Conservation (phyloP, 2,113 vertebrate species). For the Channa maculata region DNA sequence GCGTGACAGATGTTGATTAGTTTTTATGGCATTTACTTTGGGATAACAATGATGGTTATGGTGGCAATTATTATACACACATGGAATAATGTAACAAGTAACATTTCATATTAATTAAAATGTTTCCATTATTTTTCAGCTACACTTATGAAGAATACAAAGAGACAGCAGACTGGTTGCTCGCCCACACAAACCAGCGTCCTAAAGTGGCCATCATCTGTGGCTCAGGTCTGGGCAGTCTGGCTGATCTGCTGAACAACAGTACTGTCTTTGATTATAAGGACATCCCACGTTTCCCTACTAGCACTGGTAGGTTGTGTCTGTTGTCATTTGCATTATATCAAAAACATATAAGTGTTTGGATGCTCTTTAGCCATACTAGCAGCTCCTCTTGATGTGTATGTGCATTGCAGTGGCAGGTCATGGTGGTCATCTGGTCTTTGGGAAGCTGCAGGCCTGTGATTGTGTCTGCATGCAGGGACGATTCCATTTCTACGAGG, state of each 20-base stretch:
- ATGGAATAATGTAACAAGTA: neutral
- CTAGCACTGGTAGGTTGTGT: conserved; percentile 71
- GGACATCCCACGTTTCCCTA: conserved; percentile 85
- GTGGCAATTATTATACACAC: neutral
- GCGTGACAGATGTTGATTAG: neutral
- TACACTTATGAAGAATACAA: conserved; percentile 79
- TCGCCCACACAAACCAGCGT: conserved; percentile 51
- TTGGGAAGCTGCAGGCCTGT: conserved; percentile 77
- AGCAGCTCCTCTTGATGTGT: conserved; percentile 5
- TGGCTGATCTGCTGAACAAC: conserved; percentile 80
- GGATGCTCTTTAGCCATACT: neutral
- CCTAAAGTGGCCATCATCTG: conserved; percentile 87
- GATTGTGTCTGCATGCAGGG: conserved; percentile 86
- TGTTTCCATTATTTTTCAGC: conserved; percentile 32
- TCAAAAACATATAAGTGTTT: neutral
- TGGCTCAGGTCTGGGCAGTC: conserved; percentile 85
- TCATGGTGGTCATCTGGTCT: conserved; percentile 82
- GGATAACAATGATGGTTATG: neutral
- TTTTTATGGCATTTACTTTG: neutral
- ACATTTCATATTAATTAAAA: neutral
- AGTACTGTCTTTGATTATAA: conserved; percentile 73
- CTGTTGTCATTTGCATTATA: neutral
- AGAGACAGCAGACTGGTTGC: conserved; percentile 82
- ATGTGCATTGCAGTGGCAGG: conserved; percentile 74
- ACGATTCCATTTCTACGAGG: conserved; percentile 86